A percentile compares a stretch with the other conserved stretches of the same genome.
Conservation (phyloP, 2,797 vertebrate genomes). For the Rhinoraja longicauda region DNA sequence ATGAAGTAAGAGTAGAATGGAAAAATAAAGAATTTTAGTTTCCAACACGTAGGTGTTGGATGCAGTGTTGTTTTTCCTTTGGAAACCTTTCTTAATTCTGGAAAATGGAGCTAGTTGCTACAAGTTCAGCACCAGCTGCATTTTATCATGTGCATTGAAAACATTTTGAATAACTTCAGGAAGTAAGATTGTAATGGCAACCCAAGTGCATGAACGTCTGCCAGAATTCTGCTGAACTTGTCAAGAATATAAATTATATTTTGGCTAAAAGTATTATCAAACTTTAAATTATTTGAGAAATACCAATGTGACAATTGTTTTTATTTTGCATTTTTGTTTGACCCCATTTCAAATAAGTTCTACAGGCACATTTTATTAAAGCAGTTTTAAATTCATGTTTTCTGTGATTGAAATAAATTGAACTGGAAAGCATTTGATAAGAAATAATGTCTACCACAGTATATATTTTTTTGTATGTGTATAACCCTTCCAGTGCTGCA, state of each 20-base stretch:
- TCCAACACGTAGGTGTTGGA: neutral
- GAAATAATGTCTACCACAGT: neutral
- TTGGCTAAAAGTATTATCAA: neutral
- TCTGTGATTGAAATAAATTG: neutral
- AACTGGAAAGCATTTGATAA: neutral
- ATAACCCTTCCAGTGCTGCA: neutral
- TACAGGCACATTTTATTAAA: neutral
- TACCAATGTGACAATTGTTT: neutral
- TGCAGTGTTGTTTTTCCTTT: neutral
- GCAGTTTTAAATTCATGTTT: neutral
- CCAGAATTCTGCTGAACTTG: neutral
- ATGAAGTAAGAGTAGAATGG: slow-evolving; percentile 32
- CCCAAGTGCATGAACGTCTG: neutral
- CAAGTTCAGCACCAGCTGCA: neutral
- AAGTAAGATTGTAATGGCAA: neutral
- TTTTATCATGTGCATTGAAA: neutral
- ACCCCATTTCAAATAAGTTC: neutral
- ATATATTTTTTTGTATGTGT: neutral
- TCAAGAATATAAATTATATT: neutral
- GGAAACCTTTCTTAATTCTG: neutral
- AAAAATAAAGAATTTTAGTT: neutral
- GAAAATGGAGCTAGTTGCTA: neutral
- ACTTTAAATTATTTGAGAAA: neutral
- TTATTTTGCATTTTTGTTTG: neutral
- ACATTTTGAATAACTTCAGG: neutral